phyloP scores from a whole-genome alignment of 1,140 invertebrate genomes.

The Paraescarpia echinospica region DNA sequence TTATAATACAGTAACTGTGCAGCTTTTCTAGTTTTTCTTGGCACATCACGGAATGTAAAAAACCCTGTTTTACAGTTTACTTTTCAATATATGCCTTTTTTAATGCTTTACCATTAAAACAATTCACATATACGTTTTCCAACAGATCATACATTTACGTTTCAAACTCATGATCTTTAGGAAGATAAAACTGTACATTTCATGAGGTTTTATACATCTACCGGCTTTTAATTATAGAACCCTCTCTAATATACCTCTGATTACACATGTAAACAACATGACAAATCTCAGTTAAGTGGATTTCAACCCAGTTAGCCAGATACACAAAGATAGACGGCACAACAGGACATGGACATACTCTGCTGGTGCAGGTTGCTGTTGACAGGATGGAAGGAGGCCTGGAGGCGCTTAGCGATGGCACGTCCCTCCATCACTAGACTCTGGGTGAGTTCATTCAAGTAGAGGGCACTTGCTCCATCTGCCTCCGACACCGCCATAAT shows the following conservation, averaged over 20 bases:
- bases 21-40: not conserved
- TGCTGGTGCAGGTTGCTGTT: conserved; percentile 80
- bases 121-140: not conserved
- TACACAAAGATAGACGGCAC: not conserved
- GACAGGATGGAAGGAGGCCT: conserved; percentile 86
- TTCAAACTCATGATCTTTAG: no score
- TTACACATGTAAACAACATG: not conserved
- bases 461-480: conserved; percentile 76
- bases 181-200: no score
- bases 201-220: no score
- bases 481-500: conserved; percentile 90
- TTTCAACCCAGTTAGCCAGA: not conserved
- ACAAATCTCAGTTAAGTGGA: not conserved
- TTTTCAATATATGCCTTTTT: not conserved
- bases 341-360: conserved; percentile 63
- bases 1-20: no score
- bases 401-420: conserved; percentile 85
- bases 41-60: no score
- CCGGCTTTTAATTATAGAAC: no score
- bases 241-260: no score
- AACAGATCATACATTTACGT: not conserved
- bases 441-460: conserved; percentile 84
- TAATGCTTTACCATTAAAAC: not conserved
- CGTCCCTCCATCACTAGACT: conserved; percentile 90
- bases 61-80: no score